Base-by-base conservation (phyloP, 2,113 vertebrate genomes). In the Trogon surrucura region DNA sequence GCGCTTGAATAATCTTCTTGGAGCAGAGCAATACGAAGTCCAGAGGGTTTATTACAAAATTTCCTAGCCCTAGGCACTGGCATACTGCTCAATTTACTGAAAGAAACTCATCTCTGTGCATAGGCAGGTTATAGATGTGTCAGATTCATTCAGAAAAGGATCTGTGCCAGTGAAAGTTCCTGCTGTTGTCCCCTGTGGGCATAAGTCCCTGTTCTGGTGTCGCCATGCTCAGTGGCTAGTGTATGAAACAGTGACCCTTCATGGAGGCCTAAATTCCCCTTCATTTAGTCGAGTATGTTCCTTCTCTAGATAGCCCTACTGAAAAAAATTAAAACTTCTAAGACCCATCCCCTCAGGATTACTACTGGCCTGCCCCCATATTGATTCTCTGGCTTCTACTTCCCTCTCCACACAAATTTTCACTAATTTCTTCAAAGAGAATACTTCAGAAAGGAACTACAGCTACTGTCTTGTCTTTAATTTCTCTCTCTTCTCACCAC, bases 241-340 rank as follows among this genome's bases (percentile, higher is more conserved):
- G 14, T 77, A 50, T 2, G 14, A 73, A 91, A 13, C 6, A 32
- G 22, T 0, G 0, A 70, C 6, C 12, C 7, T 61, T 81, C 3
- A n/a, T 17, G 38, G 12, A 18, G 17, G 19, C 22, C 23, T 65
- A n/a, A 69, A 69, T 22, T 69, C 27, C 69, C 5, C 14, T 34
- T 16, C 26, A 74, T 6, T 30, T 70, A 16, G 9, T 16, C 41
- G 66, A 90, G 51, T 23, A 38, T 1, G 0, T 78, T 41, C 70
- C 16, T 85, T 94, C 51, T 65, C 8, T 81, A 60, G 36, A 38
- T 34, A 78, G 47, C 9, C 14, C 48, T 65, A 8, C 2, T 19
- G 38, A 26, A 34, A 65, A 65, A 78, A 15, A 89, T 29, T 56
- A 57, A 70, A 61, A 78, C 7, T 9, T 3, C 4, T 50, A 45